Percentiles rank a stretch among this genome's conserved stretches.
These are phyloP conservation scores for Aspiorhynchus laticeps DNA, from an alignment of 2,113 vertebrate species.

Conservation along the genomic window DNA sequence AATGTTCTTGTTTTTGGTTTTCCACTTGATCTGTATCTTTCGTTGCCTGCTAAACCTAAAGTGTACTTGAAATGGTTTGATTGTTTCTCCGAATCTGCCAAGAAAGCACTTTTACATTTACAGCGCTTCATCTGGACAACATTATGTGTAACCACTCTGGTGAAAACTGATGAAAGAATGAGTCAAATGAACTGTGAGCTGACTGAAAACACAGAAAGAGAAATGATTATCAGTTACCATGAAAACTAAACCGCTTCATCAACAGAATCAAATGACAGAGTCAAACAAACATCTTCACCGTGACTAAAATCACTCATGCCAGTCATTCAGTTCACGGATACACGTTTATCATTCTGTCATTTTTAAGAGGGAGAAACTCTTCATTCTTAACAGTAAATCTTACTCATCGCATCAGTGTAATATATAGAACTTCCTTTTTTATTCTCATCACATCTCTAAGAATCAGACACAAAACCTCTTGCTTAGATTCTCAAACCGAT, in stretches of 20 bases:
- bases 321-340: background rate
- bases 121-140: background rate
- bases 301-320: background rate
- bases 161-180: background rate
- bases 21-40: background rate
- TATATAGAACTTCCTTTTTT: background rate
- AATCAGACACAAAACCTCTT: background rate
- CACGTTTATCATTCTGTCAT: background rate
- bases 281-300: background rate
- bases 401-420: background rate
- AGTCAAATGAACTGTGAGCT: background rate
- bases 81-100: background rate
- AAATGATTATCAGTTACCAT: background rate
- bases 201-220: background rate
- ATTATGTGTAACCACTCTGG: too few species aligned
- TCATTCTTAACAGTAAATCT: slow-evolving; percentile 6
- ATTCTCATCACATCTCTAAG: background rate
- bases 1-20: background rate
- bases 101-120: background rate
- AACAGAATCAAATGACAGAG: background rate
- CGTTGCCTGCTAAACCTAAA: background rate
- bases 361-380: background rate
- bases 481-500: background rate
- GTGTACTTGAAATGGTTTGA: background rate
- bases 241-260: background rate